phyloP scores from a whole-genome alignment of 2,797 vertebrate genomes.

The Gambusia yucatana region DNA sequence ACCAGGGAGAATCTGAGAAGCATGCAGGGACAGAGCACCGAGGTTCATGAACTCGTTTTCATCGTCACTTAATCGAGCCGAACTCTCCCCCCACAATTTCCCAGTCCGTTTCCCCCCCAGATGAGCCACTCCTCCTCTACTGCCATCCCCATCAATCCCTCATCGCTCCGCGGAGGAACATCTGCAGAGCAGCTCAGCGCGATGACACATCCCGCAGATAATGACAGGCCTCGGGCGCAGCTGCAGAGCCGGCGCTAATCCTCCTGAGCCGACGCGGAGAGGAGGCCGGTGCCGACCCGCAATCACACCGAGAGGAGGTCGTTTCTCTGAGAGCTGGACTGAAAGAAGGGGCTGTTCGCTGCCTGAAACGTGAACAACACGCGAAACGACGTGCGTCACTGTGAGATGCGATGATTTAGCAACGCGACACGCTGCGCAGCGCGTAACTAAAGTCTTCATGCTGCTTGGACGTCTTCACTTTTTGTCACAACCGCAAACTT shows the following conservation, averaged over 20 bases:
- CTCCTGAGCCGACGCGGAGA: constrained; percentile 32
- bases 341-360: neutral
- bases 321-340: neutral
- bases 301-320: constrained; percentile 6
- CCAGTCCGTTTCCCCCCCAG: constrained; percentile 10
- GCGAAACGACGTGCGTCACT: neutral
- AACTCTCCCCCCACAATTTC: constrained; percentile 37
- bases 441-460: neutral
- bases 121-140: constrained; percentile 39
- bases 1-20: neutral
- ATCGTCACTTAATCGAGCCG: constrained; percentile 7
- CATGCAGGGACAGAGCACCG: constrained; percentile 15
- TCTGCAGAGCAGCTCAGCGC: constrained; percentile 64
- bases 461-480: neutral
- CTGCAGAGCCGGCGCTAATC: constrained; percentile 64
- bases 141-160: constrained; percentile 47
- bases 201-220: constrained; percentile 76
- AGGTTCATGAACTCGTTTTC: constrained; percentile 28
- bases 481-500: neutral
- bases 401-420: neutral
- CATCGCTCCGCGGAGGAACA: constrained; percentile 58
- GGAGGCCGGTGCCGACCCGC: constrained; percentile 3
- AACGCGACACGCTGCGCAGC: neutral
- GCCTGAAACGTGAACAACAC: neutral
- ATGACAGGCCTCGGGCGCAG: constrained; percentile 75